Evolutionary conservation across 1,140 invertebrate species (phyloP).

Genomic region (Drosophila triauraria): DNA sequence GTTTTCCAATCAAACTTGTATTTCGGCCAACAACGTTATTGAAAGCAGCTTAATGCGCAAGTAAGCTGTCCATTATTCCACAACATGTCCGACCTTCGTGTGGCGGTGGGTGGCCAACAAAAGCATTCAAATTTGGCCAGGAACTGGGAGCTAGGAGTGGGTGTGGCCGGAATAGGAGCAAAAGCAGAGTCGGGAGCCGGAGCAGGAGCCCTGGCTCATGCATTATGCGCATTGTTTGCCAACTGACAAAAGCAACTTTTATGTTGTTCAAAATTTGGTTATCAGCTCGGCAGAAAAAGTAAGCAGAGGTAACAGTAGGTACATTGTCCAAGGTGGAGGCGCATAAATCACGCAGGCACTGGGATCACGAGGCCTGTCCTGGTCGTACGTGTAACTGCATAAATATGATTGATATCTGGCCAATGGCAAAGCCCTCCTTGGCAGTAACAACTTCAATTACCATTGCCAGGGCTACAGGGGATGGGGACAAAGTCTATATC

Average conservation of each 20-base stretch:
- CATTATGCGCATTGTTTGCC: conserved; percentile 81
- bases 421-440: conserved; percentile 27
- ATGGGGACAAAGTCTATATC: conserved; percentile 36
- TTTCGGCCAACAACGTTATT: conserved; percentile 70
- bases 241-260: conserved; percentile 80
- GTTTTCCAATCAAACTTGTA: conserved; percentile 83
- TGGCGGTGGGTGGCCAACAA: conserved; percentile 24
- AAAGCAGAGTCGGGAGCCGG: background rate
- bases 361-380: conserved; percentile 17
- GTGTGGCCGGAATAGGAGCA: conserved; percentile 5
- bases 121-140: conserved; percentile 71
- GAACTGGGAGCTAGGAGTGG: background rate
- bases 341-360: conserved; percentile 37
- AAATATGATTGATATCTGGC: conserved; percentile 68
- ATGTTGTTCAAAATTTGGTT: conserved; percentile 68
- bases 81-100: conserved; percentile 57
- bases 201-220: conserved; percentile 46
- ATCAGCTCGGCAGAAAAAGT: conserved; percentile 45
- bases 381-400: conserved; percentile 63
- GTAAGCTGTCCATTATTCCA: conserved; percentile 81
- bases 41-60: conserved; percentile 80
- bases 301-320: conserved; percentile 28
- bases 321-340: conserved; percentile 21
- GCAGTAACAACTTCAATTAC: conserved; percentile 65
- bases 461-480: conserved; percentile 7